These are phyloP conservation scores for Anoura caudifer DNA, from an alignment of 2,113 vertebrate species.

Conservation along the genomic window DNA sequence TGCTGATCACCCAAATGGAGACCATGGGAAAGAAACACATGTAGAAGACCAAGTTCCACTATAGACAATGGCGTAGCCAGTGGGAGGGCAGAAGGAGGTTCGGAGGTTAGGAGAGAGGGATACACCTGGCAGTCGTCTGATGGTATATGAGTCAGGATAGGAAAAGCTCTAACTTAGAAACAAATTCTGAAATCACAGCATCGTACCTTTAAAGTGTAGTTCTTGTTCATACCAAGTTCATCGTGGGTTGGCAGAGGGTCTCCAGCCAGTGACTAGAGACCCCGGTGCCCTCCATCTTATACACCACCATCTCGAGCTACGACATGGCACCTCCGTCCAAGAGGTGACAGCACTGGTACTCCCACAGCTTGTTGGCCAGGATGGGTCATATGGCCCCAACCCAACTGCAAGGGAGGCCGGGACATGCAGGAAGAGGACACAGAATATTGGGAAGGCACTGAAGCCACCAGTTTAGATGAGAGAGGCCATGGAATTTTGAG, in stretches of 20 bases:
- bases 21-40: background rate
- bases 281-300: background rate
- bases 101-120: too few species aligned
- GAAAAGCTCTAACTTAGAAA: background rate
- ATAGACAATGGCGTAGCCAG: fast-evolving
- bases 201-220: background rate
- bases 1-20: background rate
- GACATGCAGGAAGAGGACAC: fast-evolving
- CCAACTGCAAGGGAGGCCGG: background rate
- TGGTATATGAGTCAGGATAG: background rate
- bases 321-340: background rate
- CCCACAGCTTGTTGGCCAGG: background rate
- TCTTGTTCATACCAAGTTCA: background rate
- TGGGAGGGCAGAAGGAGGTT: background rate
- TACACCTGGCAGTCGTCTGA: background rate
- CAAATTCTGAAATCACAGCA: background rate
- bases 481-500: background rate
- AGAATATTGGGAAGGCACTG: background rate
- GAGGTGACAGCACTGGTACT: background rate
- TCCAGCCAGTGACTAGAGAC: background rate
- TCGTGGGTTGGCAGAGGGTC: background rate
- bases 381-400: background rate
- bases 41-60: background rate
- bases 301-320: background rate
- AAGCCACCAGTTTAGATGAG: background rate